Conservation (phyloP, 2,888 invertebrate genomes). For the Andrena bicolor region DNA sequence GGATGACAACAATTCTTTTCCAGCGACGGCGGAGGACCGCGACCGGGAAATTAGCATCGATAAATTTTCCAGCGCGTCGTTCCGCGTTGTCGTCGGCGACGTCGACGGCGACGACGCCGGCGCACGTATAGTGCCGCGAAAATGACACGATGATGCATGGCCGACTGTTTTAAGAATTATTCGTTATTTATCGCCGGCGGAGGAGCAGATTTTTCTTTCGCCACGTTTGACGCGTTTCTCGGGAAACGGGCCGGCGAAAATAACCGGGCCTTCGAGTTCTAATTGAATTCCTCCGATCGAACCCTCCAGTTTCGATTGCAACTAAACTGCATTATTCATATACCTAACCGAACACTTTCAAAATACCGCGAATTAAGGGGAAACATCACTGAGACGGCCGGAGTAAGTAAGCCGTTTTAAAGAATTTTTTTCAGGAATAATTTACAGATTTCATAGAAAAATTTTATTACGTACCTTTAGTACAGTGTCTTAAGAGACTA, state of each 20-base stretch:
- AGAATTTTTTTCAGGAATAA: no score
- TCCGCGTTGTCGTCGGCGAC: constrained; percentile 62
- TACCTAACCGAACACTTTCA: not conserved
- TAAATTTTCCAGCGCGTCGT: constrained; percentile 80
- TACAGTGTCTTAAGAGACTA: no score
- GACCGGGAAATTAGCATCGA: constrained; percentile 85
- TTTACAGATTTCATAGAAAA: no score
- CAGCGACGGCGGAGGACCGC: constrained; percentile 74
- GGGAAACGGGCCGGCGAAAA: not conserved
- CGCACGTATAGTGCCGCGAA: constrained; percentile 76
- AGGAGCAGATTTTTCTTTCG: constrained; percentile 32
- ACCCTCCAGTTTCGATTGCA: not conserved
- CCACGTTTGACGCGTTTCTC: constrained; percentile 15
- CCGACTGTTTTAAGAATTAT: constrained; percentile 84
- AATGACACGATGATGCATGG: constrained; percentile 84
- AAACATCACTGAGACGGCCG: no score
- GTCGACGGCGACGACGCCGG: constrained; percentile 74
- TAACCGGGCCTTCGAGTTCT: not conserved
- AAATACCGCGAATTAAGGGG: not conserved
- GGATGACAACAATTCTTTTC: constrained; percentile 80
- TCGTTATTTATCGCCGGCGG: constrained; percentile 82
- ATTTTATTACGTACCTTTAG: no score
- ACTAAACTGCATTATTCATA: no score
- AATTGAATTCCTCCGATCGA: not conserved
- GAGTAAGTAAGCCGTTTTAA: no score